These are phyloP conservation scores for Drosophila prosaltans DNA, from an alignment of 1,140 invertebrate genomes.

Conservation along the genomic window DNA sequence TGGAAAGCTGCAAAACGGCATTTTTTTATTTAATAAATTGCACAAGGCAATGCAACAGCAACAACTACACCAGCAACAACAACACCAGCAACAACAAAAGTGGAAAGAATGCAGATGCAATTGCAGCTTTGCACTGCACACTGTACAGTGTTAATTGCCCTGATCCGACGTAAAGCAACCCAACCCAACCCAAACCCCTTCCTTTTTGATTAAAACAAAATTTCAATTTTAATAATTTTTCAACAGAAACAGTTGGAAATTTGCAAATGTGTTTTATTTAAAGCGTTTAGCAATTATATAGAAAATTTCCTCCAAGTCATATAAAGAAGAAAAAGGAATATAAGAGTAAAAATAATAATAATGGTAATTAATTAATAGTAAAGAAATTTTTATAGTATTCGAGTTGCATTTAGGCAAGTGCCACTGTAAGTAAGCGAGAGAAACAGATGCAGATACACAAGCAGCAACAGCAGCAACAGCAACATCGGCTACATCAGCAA, in stretches of 20 bases:
- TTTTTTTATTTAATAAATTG: slow-evolving; percentile 81
- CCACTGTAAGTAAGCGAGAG: slow-evolving; percentile 51
- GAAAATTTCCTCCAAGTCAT: too few relatives aligned
- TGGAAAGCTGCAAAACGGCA: slow-evolving; percentile 81
- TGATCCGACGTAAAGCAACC: not conserved
- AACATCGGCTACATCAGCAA: slow-evolving; percentile 10
- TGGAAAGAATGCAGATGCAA: slow-evolving; percentile 61
- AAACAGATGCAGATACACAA: slow-evolving; percentile 59
- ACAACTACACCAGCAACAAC: slow-evolving; percentile 25
- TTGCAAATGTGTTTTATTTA: not conserved
- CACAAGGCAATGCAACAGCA: slow-evolving; percentile 70
- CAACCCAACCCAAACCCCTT: too few relatives aligned
- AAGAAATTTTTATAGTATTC: too few relatives aligned
- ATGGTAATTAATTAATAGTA: too few relatives aligned
- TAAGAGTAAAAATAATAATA: too few relatives aligned
- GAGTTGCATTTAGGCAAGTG: slow-evolving; percentile 23
- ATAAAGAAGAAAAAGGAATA: too few relatives aligned
- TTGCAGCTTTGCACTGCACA: slow-evolving; percentile 46
- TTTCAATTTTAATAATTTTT: not conserved
- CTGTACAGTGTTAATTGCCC: slow-evolving; percentile 46
- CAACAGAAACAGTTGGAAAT: not conserved
- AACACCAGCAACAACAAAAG: slow-evolving; percentile 40
- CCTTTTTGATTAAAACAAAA: too few relatives aligned
- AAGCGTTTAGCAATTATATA: not conserved
- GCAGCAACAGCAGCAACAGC: slow-evolving; percentile 40